phyloP scores from a whole-genome alignment of 2,888 invertebrate genomes.

The Fragum sueziense region DNA sequence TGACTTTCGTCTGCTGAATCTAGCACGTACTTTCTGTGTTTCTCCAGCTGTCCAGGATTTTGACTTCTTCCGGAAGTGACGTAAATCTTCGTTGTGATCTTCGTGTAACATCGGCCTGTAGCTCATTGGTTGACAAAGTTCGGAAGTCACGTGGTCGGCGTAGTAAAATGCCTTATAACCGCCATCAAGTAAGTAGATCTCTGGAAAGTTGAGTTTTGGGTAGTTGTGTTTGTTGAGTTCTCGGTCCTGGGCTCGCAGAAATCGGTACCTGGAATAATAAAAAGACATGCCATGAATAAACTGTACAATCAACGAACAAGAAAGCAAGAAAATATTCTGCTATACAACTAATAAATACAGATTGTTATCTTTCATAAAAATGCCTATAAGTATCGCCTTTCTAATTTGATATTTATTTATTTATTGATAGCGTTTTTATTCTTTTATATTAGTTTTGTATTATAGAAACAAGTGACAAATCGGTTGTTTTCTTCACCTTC shows the following conservation, averaged over 20 bases:
- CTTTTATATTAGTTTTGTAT: too few species aligned
- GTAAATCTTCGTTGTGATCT: slow-evolving; percentile 88
- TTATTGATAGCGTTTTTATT: too few species aligned
- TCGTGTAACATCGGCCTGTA: slow-evolving; percentile 95
- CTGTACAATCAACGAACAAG: too few species aligned
- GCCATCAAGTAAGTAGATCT: slow-evolving; percentile 15
- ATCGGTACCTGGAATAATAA: slow-evolving; percentile 4
- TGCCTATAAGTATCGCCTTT: too few species aligned
- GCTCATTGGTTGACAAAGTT: slow-evolving; percentile 88
- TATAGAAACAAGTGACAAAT: too few species aligned
- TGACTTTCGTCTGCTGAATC: not conserved
- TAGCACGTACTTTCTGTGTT: not conserved
- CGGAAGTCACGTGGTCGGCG: slow-evolving; percentile 52
- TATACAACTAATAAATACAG: too few species aligned
- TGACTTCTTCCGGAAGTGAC: slow-evolving; percentile 89
- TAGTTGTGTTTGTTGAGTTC: slow-evolving; percentile 20
- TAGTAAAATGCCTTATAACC: slow-evolving; percentile 18
- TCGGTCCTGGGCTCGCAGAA: slow-evolving; percentile 14
- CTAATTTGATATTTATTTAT: too few species aligned
- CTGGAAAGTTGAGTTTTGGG: slow-evolving; percentile 18
- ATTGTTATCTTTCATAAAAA: too few species aligned
- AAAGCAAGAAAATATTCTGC: too few species aligned
- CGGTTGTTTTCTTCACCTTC: too few species aligned
- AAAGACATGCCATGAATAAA: not conserved
- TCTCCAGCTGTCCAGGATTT: slow-evolving; percentile 85